phyloP scores from a whole-genome alignment of 2,888 invertebrate genomes.

The Empis livida region DNA sequence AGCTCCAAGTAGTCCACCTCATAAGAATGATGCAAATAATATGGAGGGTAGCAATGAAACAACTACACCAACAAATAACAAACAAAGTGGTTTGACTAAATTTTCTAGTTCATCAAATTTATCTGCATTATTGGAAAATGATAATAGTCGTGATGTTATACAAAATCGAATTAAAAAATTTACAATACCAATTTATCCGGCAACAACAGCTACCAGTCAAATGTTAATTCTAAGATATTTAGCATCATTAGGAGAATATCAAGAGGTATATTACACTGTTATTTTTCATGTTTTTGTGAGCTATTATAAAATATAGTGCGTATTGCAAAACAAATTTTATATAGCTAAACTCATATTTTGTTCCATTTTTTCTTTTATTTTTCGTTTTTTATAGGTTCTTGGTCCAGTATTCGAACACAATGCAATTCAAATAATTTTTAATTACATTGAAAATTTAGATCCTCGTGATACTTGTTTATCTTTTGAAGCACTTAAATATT shows the following conservation, averaged over 20 bases:
- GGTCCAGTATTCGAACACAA: constrained; percentile 87
- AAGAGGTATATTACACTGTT: too few species aligned
- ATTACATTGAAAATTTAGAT: constrained; percentile 78
- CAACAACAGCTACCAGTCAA: constrained; percentile 78
- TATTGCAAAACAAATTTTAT: too few species aligned
- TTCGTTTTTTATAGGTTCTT: constrained; percentile 45
- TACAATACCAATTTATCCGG: constrained; percentile 74
- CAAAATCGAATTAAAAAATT: constrained; percentile 26
- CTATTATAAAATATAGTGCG: too few species aligned
- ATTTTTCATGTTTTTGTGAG: too few species aligned
- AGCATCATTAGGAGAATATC: constrained; percentile 96
- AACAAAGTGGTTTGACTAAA: constrained; percentile 14
- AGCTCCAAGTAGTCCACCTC: constrained; percentile 30
- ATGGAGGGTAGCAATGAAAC: constrained; percentile 2
- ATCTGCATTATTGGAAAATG: constrained; percentile 28
- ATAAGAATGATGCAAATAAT: constrained; percentile 14
- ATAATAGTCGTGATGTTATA: constrained; percentile 24
- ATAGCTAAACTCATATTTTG: too few species aligned
- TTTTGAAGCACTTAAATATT: constrained; percentile 91
- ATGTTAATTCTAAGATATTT: constrained; percentile 86
- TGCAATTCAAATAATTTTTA: constrained; percentile 78
- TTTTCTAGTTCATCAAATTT: constrained; percentile 27
- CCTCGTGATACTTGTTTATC: constrained; percentile 84
- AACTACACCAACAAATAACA: background rate
- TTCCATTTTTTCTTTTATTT: constrained; percentile 26